Evolutionary conservation across 2,888 invertebrate genomes (phyloP).

Genomic region (Chloroclystis v-ata): DNA sequence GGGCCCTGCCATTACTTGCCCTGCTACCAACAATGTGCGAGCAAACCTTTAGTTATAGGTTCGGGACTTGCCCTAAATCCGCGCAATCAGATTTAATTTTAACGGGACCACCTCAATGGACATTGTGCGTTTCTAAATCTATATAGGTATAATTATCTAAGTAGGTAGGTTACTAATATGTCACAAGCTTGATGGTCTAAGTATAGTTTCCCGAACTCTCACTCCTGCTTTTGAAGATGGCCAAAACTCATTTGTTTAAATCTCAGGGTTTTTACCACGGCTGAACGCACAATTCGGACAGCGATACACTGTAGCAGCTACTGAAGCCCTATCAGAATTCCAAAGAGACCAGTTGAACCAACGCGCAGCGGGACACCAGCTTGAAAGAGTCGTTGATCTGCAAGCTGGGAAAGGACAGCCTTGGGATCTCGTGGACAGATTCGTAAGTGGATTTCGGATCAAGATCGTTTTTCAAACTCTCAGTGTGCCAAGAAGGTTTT

Average conservation of each 20-base stretch:
- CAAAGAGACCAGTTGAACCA: constrained; percentile 80
- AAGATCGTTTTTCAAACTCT: neutral
- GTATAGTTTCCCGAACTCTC: too few species aligned
- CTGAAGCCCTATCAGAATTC: constrained; percentile 85
- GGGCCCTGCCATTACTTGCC: too few species aligned
- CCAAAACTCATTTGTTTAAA: neutral
- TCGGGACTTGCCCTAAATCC: constrained; percentile 45
- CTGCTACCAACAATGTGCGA: neutral
- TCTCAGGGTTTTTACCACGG: constrained; percentile 81
- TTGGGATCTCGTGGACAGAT: constrained; percentile 79
- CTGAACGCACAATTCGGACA: constrained; percentile 83
- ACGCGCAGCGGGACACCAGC: constrained; percentile 76
- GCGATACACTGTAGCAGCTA: constrained; percentile 83
- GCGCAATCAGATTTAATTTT: constrained; percentile 39
- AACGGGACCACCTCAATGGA: constrained; percentile 7
- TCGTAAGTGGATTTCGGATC: constrained; percentile 60
- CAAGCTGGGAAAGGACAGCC: constrained; percentile 82
- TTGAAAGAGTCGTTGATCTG: constrained; percentile 77
- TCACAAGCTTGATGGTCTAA: too few species aligned
- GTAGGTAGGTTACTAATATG: too few species aligned
- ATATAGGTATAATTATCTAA: too few species aligned
- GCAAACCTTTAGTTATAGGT: constrained; percentile 5
- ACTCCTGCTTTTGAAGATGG: too few species aligned
- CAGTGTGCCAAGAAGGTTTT: constrained; percentile 9
- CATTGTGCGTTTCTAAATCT: neutral